Evolutionary conservation across 2,797 vertebrate genomes (phyloP).

Genomic region (Lacerta bilineata): DNA sequence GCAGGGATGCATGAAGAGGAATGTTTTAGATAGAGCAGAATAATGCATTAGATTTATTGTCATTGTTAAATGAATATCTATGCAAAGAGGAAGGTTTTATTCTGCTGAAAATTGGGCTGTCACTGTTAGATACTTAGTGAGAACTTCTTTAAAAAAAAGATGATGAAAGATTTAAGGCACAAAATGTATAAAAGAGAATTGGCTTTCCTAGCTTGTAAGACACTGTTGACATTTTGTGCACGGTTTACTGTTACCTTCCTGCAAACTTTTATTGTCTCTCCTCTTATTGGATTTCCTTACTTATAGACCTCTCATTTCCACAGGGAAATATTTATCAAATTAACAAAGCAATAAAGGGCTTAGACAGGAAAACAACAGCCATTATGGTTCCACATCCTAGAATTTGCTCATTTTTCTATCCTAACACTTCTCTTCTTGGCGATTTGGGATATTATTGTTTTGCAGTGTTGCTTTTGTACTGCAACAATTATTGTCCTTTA

Average conservation of each 20-base stretch:
- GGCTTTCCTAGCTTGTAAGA: neutral
- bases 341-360: slow-evolving; percentile 50
- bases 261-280: slow-evolving; percentile 24
- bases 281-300: slow-evolving; percentile 39
- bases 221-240: neutral
- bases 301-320: slow-evolving; percentile 32
- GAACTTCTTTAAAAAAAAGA: neutral
- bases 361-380: slow-evolving; percentile 19
- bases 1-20: slow-evolving; percentile 8
- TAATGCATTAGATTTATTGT: neutral
- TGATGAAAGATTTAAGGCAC: slow-evolving; percentile 12
- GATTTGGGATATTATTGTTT: slow-evolving; percentile 28
- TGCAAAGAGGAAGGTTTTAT: neutral
- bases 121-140: neutral
- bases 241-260: slow-evolving; percentile 22
- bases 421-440: slow-evolving; percentile 2
- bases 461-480: slow-evolving; percentile 16
- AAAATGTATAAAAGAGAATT: neutral
- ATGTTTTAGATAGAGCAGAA: slow-evolving; percentile 17
- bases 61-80: slow-evolving; percentile 20
- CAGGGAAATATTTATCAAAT: slow-evolving; percentile 46
- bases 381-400: slow-evolving; percentile 22
- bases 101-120: slow-evolving; percentile 17
- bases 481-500: slow-evolving; percentile 14
- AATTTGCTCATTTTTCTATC: slow-evolving; percentile 16